Conservation (phyloP, 2,888 invertebrate species). For the Diaprepes abbreviatus region DNA sequence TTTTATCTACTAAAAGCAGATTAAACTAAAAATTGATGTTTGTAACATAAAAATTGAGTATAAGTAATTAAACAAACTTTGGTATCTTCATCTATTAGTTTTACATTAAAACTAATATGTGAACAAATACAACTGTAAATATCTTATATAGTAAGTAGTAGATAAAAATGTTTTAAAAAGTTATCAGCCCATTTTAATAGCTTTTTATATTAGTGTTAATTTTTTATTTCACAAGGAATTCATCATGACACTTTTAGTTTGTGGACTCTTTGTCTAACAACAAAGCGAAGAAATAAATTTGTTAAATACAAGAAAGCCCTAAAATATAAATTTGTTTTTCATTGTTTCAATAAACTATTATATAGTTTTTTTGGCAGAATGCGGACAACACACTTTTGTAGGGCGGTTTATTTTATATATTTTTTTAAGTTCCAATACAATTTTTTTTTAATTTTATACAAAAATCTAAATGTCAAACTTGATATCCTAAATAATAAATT, state of each 20-base stretch:
- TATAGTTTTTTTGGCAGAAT: too few relatives aligned
- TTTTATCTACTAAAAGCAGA: neutral
- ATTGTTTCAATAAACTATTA: too few relatives aligned
- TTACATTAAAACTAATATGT: slow-evolving; percentile 6
- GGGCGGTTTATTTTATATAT: too few relatives aligned
- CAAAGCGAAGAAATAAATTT: slow-evolving; percentile 4
- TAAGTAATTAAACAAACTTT: slow-evolving; percentile 6
- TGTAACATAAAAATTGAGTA: neutral
- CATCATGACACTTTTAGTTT: slow-evolving; percentile 16
- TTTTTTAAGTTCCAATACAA: too few relatives aligned
- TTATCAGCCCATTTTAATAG: slow-evolving; percentile 17
- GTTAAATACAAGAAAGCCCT: too few relatives aligned
- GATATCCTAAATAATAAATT: too few relatives aligned
- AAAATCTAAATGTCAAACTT: too few relatives aligned
- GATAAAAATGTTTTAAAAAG: slow-evolving; percentile 18
- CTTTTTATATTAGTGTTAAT: slow-evolving; percentile 14
- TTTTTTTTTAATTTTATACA: too few relatives aligned
- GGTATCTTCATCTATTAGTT: slow-evolving; percentile 17
- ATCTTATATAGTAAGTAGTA: neutral
- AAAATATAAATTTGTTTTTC: too few relatives aligned
- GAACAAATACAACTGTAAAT: neutral
- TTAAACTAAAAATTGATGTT: neutral
- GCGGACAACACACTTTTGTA: too few relatives aligned
- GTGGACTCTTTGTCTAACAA: slow-evolving; percentile 4
- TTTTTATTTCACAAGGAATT: slow-evolving; percentile 43